Evolutionary conservation across 2,888 invertebrate species (phyloP), one percentile per base, ranked within the genome.

Genomic region (Argyresthia goedartella): DNA sequence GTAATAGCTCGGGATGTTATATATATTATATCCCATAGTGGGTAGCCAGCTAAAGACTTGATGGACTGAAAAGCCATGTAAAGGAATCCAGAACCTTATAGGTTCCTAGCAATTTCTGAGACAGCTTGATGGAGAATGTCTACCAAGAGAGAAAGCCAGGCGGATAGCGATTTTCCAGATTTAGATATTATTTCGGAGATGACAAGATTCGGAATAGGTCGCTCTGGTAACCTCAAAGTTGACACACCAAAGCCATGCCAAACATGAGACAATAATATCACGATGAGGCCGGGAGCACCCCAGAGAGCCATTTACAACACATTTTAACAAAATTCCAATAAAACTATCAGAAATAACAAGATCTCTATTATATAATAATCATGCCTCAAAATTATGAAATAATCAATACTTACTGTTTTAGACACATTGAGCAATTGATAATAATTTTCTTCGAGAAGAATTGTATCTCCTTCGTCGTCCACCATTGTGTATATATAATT

Each of bases 351-450:
- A 48, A 35, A 48, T 36, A 14, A 48, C 48, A 15, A 14, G 36
- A 48, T 56, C 54, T 53, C 52, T 54, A 62, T 71, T 71, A 71
- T 69, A 71, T 75, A 73, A 68, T 69, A 63, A 52, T 14, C 39
- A 39, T 46, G 46, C 34, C 25, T 10, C 8, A 46, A 33, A 46
- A 33, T 46, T n/a, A 25, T 15, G 46, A 33, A 46, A 50, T 52
- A 11, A 16, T 35, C 13, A 8, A 73, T 76, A 78, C 89, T 90
- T 89, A 95, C 96, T 87, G 94, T 90, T 88, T 90, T 92, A 8
- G 95, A 89, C 56, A 97, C 88, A 86, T 96, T 96, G 52, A 97
- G 86, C 76, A 95, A 92, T 56, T 95, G 92, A 75, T 97, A 97
- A 79, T 92, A 96, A 81, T 96, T 95, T 67, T 95, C 95, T 79